phyloP scores from a whole-genome alignment of 1,140 invertebrate species.

The Dendroctonus ponderosae region DNA sequence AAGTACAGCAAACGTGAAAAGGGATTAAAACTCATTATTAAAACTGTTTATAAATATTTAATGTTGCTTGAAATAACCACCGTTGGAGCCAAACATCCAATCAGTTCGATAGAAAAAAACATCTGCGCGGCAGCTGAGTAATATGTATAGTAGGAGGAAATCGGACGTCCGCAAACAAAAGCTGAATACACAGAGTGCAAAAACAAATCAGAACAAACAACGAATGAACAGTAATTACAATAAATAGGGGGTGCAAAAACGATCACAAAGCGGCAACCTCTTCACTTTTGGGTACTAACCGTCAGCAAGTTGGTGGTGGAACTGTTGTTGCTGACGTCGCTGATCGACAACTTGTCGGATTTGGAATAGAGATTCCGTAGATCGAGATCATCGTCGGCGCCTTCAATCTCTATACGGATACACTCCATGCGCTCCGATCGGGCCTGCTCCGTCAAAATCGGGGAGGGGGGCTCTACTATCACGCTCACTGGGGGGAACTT shows the following conservation, averaged over 20 bases:
- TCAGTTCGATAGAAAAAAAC: no score
- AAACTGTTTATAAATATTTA: no score
- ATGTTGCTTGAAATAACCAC: no score
- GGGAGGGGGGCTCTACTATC: slow-evolving; percentile 69
- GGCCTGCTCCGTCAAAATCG: slow-evolving; percentile 52
- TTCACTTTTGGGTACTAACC: slow-evolving; percentile 50
- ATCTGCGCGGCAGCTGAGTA: no score
- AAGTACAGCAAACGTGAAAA: no score
- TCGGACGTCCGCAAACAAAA: no score
- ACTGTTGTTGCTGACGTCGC: slow-evolving; percentile 50
- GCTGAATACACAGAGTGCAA: slow-evolving; percentile 9
- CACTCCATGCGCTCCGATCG: slow-evolving; percentile 55
- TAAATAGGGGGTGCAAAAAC: slow-evolving; percentile 13
- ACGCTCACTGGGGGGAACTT: slow-evolving; percentile 64
- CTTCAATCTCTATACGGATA: slow-evolving; percentile 43
- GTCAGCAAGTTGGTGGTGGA: slow-evolving; percentile 60
- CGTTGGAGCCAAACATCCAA: no score
- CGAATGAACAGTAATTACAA: neutral
- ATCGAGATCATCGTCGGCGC: slow-evolving; percentile 50
- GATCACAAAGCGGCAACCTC: slow-evolving; percentile 30
- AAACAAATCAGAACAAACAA: slow-evolving; percentile 4
- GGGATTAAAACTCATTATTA: no score
- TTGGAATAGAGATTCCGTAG: slow-evolving; percentile 45
- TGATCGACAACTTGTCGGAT: slow-evolving; percentile 47
- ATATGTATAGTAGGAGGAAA: no score